Evolutionary conservation across 2,797 vertebrate species (phyloP), one percentile per base, ranked within the genome.

Genomic region (Gadopsis marmoratus): DNA sequence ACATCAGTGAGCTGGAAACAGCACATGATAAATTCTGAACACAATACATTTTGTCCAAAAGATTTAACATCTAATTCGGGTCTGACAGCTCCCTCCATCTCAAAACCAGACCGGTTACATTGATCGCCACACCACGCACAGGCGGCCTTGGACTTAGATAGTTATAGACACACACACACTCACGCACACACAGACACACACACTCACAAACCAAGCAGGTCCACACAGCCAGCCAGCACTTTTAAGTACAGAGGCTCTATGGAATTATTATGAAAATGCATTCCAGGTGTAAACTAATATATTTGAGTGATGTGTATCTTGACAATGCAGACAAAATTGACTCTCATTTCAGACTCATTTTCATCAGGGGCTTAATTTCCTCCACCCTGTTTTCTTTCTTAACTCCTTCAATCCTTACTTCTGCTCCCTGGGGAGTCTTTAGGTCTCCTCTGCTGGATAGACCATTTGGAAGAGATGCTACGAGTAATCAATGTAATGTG

Each of bases 21-120:
- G 96, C 95, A 94, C 95, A 96, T 97, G 96, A 98, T 97, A 98
- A 97, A 97, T 97, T 97, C 95, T 95, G 95, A 94, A 94, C 95
- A 96, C 96, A 96, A 96, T 96, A 94, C 92, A 92, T 94, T 95
- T 95, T 94, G 93, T 97, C 97, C 96, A 94, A 97, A 97, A 98
- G 97, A 98, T 98, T 98, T 98, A 98, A 97, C 97, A 97, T 98
- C 97, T 97, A 97, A 98, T 97, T 97, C 97, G 96, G 94, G 90
- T 91, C 95, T 96, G 97, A 97, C 93, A 97, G 96, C 95, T 95
- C 91, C 91, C 93, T 97, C 95, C 95, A 96, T 97, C 96, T 96
- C 95, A 82, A 82, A 85, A 94, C 95, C 95, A 93, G 88, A 92
- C 89, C 84, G 84, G 71, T 91, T 89, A 94, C 93, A 96, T 96